A percentile compares a stretch with the other conserved stretches of the same genome.
phyloP scores from a whole-genome alignment of 2,113 vertebrate genomes.

The Boulengerochromis microlepis region DNA sequence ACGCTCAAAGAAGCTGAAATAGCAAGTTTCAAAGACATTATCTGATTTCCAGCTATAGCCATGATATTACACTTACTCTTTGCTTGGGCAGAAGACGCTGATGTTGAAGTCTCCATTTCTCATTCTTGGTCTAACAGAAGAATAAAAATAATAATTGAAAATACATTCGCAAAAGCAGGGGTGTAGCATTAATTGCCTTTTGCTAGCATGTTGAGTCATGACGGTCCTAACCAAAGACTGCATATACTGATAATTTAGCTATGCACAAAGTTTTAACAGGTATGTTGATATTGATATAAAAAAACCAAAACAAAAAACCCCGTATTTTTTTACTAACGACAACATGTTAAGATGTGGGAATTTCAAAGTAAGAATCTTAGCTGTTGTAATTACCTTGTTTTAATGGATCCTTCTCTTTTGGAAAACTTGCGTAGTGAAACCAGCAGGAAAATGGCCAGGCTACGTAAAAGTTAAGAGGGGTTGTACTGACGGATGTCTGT shows the following conservation, averaged over 20 bases:
- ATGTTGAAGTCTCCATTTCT: background rate
- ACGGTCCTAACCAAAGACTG: background rate
- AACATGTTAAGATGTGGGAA: background rate
- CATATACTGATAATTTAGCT: background rate
- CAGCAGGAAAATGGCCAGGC: accelerated
- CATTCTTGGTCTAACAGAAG: background rate
- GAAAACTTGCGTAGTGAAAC: background rate
- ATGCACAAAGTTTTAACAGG: background rate
- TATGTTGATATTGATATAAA: background rate
- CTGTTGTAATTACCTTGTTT: background rate
- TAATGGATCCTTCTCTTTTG: background rate
- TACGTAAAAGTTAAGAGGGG: background rate
- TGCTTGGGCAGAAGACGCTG: background rate
- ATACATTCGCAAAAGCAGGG: background rate
- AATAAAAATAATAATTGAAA: background rate
- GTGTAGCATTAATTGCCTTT: background rate
- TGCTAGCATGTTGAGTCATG: background rate
- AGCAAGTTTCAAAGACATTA: too few relatives aligned
- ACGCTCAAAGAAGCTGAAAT: background rate
- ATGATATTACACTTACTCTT: background rate
- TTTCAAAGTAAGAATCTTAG: background rate
- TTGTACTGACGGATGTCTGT: background rate
- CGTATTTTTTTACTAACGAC: background rate
- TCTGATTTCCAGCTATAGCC: background rate
- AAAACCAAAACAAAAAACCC: accelerated